Conservation (phyloP, 2,888 invertebrate species). For the Oscheius myriophilus region DNA sequence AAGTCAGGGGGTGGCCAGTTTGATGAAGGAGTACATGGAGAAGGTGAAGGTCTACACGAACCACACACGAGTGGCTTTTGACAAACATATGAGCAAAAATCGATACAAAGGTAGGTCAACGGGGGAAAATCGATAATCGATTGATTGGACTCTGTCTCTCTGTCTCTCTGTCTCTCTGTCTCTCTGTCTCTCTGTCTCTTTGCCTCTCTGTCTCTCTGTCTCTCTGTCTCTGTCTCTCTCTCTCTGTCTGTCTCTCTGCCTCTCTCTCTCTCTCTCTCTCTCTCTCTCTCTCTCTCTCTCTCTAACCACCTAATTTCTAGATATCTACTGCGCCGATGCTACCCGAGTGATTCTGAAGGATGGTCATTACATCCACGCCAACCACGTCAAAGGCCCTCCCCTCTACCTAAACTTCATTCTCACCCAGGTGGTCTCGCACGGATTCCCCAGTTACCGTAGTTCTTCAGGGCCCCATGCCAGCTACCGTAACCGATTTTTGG, state of each 20-base stretch:
- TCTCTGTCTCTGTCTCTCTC: no score
- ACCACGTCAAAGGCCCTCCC: constrained; percentile 23
- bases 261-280: not conserved
- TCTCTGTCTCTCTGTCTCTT: no score
- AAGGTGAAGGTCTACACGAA: not conserved
- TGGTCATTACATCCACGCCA: constrained; percentile 15
- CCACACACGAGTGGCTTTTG: not conserved
- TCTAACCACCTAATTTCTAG: no score
- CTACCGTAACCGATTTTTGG: no score
- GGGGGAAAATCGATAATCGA: not conserved
- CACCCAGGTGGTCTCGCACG: constrained; percentile 11
- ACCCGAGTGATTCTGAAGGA: not conserved
- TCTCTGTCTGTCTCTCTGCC: no score
- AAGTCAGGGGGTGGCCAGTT: not conserved
- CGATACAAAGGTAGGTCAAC: not conserved
- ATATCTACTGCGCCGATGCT: not conserved
- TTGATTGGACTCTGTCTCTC: not conserved
- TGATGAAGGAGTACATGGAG: constrained; percentile 5
- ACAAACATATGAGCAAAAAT: not conserved
- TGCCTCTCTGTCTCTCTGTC: no score
- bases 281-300: not conserved
- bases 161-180: no score
- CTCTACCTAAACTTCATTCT: constrained; percentile 20
- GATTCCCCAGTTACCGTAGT: no score
- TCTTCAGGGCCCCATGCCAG: no score